phyloP scores from a whole-genome alignment of 2,113 vertebrate species.

The Cyanoderma ruficeps region DNA sequence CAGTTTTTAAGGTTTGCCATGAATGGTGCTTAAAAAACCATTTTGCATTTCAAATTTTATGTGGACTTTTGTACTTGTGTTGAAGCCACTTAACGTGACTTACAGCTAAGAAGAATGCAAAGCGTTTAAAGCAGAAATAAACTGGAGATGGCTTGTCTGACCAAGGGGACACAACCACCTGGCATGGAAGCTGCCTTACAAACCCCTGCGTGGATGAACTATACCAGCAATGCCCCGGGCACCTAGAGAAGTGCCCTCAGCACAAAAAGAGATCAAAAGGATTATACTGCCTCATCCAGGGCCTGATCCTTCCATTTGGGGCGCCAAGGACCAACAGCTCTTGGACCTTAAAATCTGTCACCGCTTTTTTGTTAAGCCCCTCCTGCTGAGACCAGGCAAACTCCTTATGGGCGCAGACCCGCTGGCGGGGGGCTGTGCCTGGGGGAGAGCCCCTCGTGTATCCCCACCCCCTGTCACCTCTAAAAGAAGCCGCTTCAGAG shows the following conservation, averaged over 20 bases:
- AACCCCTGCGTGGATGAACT: background rate
- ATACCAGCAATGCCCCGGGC: fast-evolving
- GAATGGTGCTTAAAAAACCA: background rate
- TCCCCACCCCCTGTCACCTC: constrained; percentile 70
- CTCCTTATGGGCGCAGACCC: background rate
- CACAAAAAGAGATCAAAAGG: background rate
- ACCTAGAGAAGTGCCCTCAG: background rate
- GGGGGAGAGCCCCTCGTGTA: background rate
- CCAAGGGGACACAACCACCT: background rate
- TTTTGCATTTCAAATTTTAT: background rate
- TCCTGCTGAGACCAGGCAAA: background rate
- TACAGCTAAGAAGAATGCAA: background rate
- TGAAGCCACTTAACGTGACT: fast-evolving
- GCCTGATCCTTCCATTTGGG: background rate
- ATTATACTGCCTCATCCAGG: fast-evolving
- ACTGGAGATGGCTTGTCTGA: background rate
- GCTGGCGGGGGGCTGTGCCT: background rate
- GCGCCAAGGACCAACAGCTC: background rate
- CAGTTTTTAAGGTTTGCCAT: background rate
- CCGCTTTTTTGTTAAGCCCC: background rate
- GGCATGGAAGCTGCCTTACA: background rate
- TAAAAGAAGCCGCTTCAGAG: constrained; percentile 64
- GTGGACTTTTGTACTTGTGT: background rate
- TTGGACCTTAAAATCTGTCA: background rate
- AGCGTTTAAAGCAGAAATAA: background rate